phyloP scores from a whole-genome alignment of 2,113 vertebrate species.

The Macrotus californicus region DNA sequence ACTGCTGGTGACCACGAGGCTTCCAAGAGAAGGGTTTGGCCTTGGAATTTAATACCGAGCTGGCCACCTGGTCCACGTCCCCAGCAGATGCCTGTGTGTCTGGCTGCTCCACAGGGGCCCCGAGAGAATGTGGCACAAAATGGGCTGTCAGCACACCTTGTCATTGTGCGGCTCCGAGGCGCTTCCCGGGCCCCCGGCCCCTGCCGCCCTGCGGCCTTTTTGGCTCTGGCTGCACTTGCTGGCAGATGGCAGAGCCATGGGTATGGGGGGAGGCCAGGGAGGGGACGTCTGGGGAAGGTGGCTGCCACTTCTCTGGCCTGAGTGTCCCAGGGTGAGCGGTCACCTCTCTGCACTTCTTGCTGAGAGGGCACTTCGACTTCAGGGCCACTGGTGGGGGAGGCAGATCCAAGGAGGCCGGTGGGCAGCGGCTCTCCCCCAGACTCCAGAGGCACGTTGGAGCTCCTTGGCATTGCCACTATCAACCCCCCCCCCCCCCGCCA shows the following conservation, averaged over 20 bases:
- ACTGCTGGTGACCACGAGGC: background rate
- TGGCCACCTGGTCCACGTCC: constrained; percentile 55
- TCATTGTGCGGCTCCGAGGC: background rate
- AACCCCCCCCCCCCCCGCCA: no score
- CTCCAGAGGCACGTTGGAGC: background rate
- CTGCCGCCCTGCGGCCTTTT: background rate
- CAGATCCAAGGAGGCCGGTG: background rate
- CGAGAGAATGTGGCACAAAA: background rate
- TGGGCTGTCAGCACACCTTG: background rate
- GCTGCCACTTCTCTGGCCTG: background rate
- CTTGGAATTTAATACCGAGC: background rate
- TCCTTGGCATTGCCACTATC: background rate
- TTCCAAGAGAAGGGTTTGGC: constrained; percentile 16
- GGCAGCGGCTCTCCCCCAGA: fast-evolving
- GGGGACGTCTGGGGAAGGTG: constrained; percentile 9
- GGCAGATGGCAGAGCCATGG: constrained; percentile 44
- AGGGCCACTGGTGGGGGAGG: background rate
- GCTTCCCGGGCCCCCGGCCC: constrained; percentile 18
- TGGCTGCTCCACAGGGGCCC: constrained; percentile 17
- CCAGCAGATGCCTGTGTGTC: constrained; percentile 47
- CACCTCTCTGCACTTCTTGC: background rate
- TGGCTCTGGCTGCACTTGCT: background rate
- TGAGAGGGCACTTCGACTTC: background rate
- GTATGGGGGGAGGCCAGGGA: background rate
- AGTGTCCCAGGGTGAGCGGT: background rate